Evolutionary conservation across 2,888 invertebrate genomes (phyloP).

Genomic region (Drosophila algonquin): DNA sequence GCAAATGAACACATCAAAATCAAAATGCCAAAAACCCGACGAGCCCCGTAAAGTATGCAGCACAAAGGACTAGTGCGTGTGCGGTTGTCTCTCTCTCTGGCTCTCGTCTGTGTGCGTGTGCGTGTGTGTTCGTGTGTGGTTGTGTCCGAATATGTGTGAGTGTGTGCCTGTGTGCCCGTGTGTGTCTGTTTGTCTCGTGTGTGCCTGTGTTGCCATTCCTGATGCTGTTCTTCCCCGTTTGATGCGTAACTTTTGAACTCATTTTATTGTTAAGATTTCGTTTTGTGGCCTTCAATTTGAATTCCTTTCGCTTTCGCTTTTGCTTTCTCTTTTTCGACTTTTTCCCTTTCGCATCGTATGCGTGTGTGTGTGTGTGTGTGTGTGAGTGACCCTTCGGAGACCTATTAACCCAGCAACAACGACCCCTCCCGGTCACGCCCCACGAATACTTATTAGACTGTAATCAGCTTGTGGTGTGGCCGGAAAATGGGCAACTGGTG

Average conservation of each 20-base stretch:
- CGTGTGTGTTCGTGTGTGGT: slow-evolving; percentile 9
- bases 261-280: slow-evolving; percentile 71
- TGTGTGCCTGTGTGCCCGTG: slow-evolving; percentile 11
- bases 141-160: slow-evolving; percentile 14
- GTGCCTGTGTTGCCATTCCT: no score
- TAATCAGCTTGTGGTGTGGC: slow-evolving; percentile 70
- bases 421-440: slow-evolving; percentile 60
- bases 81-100: not conserved
- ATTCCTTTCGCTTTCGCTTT: slow-evolving; percentile 54
- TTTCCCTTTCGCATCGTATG: slow-evolving; percentile 10
- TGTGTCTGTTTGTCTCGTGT: slow-evolving; percentile 17
- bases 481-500: slow-evolving; percentile 72
- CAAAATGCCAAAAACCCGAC: slow-evolving; percentile 51
- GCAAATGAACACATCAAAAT: slow-evolving; percentile 75
- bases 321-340: slow-evolving; percentile 34
- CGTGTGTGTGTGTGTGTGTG: slow-evolving; percentile 19
- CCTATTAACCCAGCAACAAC: slow-evolving; percentile 63
- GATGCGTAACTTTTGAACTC: slow-evolving; percentile 55
- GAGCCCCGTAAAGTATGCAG: not conserved
- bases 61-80: slow-evolving; percentile 3
- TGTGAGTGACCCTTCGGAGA: slow-evolving; percentile 60
- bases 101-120: slow-evolving; percentile 8
- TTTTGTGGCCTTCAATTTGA: slow-evolving; percentile 69
- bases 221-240: slow-evolving; percentile 29
- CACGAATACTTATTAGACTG: slow-evolving; percentile 76